phyloP scores from a whole-genome alignment of 2,113 vertebrate species.

The Myotis yumanensis region DNA sequence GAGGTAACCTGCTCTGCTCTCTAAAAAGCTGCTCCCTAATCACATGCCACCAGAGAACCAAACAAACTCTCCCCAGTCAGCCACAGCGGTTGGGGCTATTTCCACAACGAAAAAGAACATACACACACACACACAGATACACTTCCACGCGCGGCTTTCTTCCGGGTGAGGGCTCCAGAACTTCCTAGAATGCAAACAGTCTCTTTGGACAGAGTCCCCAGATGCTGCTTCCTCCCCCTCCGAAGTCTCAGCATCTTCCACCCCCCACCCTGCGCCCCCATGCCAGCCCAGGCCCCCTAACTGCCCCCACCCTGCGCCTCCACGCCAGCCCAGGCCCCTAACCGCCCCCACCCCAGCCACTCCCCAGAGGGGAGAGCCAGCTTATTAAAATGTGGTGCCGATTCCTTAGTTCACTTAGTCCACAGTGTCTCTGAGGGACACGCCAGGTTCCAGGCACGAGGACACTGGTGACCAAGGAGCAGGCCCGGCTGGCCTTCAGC shows the following conservation, averaged over 20 bases:
- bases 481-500: not conserved
- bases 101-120: not conserved
- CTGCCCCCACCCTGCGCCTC: not conserved
- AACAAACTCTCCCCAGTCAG: not conserved
- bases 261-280: too few relatives aligned
- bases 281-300: not conserved
- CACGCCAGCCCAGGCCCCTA: not conserved
- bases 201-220: not conserved
- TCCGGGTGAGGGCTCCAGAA: not conserved
- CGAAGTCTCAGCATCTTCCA: not conserved
- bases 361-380: not conserved
- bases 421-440: not conserved
- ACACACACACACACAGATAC: not conserved
- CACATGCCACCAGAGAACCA: not conserved
- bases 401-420: not conserved
- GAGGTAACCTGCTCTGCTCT: slow-evolving; percentile 23
- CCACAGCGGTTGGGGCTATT: not conserved
- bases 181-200: not conserved
- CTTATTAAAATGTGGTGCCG: not conserved
- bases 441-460: not conserved
- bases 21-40: not conserved
- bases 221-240: not conserved
- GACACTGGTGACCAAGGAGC: not conserved
- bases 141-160: not conserved
- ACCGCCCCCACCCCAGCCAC: not conserved